Evolutionary conservation across 2,113 vertebrate species (phyloP), one percentile per base, ranked within the genome.

Genomic region (Solea senegalensis): DNA sequence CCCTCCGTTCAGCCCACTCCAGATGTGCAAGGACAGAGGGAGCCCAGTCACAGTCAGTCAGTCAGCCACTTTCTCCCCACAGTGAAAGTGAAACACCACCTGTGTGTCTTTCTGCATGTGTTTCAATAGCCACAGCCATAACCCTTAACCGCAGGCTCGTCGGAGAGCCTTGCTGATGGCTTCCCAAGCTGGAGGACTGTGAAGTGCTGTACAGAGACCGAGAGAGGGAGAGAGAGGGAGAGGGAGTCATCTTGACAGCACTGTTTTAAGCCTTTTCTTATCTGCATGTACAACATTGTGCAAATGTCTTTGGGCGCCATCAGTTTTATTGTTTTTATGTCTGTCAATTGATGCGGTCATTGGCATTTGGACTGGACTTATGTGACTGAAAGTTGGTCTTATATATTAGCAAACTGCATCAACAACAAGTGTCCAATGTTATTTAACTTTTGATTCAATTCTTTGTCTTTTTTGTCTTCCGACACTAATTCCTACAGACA

Each of bases 11-110:
- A 69, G 72, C 69, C 55, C 9, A 34, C 69, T 86, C 87, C 85
- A 88, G 88, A 89, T 90, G 85, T 88, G 82, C 53, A 51, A 76
- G 62, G 71, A 82, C 76, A 82, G 79, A 82, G 82, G 69, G 57
- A 78, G 81, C 76, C 73, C 78, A 80, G 75, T 85, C 81, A 51
- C 39, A 76, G 69, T 78, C 69, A 67, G 43, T 72, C 65, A 85
- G 65, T 71, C 82, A 80, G 73, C 70, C 76, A 76, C 81, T 86
- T 80, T 90, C 78, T 71, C 68, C 71, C 69, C 58, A n/a, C 67
- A 76, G 86, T 71, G 69, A 86, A 77, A 91, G 86, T 84, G 84
- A 82, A 86, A 81, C 81, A 85, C 83, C 88, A 90, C 90, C 90
- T 90, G 86, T 66, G 66, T 57, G 80, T 81, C 76, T 84, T 78